Conservation (phyloP, 2,113 vertebrate species). For the Echinops telfairi region DNA sequence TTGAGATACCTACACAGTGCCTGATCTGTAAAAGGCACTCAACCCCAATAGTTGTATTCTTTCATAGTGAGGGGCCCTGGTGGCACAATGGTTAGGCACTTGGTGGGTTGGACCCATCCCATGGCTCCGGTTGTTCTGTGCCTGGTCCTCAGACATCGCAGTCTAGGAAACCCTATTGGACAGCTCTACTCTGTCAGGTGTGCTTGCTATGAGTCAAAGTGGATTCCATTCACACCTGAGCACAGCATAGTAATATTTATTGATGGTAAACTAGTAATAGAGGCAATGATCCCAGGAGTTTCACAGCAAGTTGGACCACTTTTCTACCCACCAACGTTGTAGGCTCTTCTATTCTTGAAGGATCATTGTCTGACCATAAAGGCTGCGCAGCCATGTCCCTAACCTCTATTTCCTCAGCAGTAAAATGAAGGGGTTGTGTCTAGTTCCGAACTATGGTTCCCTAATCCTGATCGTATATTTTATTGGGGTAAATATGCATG, state of each 20-base stretch:
- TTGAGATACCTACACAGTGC: too few species aligned
- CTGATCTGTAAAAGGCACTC: background rate
- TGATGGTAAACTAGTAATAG: background rate
- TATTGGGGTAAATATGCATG: too few species aligned
- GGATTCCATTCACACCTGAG: background rate
- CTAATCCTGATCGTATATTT: too few species aligned
- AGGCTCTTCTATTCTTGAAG: background rate
- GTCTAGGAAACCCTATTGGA: background rate
- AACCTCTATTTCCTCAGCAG: background rate
- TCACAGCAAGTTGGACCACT: background rate
- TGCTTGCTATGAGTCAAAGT: background rate
- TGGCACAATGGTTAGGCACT: background rate
- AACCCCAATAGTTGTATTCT: background rate
- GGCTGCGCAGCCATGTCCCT: too few species aligned
- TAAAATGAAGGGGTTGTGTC: background rate
- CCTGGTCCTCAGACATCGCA: background rate
- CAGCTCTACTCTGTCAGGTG: background rate
- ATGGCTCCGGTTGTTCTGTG: background rate
- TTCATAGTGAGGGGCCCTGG: background rate
- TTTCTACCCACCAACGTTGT: background rate
- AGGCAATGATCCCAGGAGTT: background rate
- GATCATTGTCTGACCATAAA: background rate
- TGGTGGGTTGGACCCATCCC: background rate
- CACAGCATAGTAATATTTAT: background rate
- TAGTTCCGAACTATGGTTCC: background rate